Conservation (phyloP, 2,888 invertebrate species). For the Fragum sueziense region DNA sequence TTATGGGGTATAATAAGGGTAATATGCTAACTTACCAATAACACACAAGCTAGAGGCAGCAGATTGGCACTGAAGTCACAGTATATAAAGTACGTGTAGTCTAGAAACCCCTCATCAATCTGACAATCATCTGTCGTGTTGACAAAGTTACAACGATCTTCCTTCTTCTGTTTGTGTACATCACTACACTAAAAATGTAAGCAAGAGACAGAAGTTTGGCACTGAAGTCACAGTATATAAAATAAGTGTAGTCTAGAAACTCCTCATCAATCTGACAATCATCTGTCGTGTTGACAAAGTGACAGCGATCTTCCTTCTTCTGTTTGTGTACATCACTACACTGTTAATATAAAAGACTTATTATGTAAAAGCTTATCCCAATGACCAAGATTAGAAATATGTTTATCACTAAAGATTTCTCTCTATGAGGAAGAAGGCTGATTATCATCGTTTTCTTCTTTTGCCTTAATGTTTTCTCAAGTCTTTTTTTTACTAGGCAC, state of each 20-base stretch:
- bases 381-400: too few relatives aligned
- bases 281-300: constrained; percentile 77
- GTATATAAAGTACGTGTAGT: constrained; percentile 81
- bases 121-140: constrained; percentile 78
- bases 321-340: constrained; percentile 75
- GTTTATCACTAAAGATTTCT: too few relatives aligned
- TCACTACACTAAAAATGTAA: constrained; percentile 76
- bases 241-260: constrained; percentile 80
- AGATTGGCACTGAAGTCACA: constrained; percentile 75
- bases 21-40: constrained; percentile 80
- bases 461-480: too few relatives aligned
- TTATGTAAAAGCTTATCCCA: too few relatives aligned
- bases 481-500: too few relatives aligned
- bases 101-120: constrained; percentile 80
- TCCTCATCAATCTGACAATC: constrained; percentile 81
- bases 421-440: too few relatives aligned
- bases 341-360: too few relatives aligned
- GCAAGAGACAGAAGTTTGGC: constrained; percentile 66
- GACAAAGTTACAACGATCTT: constrained; percentile 79
- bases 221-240: constrained; percentile 81
- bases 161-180: constrained; percentile 68
- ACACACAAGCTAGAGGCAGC: constrained; percentile 70
- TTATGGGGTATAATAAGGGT: too few relatives aligned
- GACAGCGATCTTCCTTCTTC: constrained; percentile 71
- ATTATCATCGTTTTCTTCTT: too few relatives aligned